Evolutionary conservation across 2,888 invertebrate genomes (phyloP), one percentile per base, ranked within the genome.

Genomic region (Podotricha telesiphe): DNA sequence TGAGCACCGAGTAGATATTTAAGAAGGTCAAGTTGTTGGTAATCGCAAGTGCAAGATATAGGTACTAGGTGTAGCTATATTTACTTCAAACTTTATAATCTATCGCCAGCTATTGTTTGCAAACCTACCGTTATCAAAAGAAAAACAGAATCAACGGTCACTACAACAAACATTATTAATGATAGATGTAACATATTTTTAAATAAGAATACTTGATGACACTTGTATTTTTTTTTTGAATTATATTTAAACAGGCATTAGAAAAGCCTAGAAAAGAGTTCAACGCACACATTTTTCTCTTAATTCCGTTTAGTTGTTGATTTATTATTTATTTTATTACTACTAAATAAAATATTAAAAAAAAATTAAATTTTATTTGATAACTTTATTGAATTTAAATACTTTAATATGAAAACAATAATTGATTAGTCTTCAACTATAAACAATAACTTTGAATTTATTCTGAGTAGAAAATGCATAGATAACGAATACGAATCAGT

Each of bases 251-350:
- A 55, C 28, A 62, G 40, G 42, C 15, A 37, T 64, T 73, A 70
- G 67, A 63, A 76, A 79, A 77, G 74, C 77, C 74, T 77, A 76
- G 73, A 86, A 89, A 91, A 91, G 91, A 91, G 86, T 85, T 91
- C 88, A 91, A 91, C 91, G 91, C 88, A 87, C 82, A 59, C 45
- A 22, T 59, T 45, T 58, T 58, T 4, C 1, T 22, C 4, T 13
- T 58, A 15, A 58, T 4, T 42, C 5, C n/a, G 17, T 58, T 20
- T 42, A 45, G 42, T 22, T 22, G 20, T 20, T 58, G 10, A 0
- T 11, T 28, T 22, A 5, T 5, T 37, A n/a, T 8, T 28, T 15
- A 17, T 58, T 20, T 6, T 15, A 15, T 40, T 50, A 11, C 20
- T 13, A 11, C 5, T 10, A 50, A 50, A 50, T 56, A 15, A 19